phyloP scores from a whole-genome alignment of 2,888 invertebrate genomes.

The Clivina fossor region DNA sequence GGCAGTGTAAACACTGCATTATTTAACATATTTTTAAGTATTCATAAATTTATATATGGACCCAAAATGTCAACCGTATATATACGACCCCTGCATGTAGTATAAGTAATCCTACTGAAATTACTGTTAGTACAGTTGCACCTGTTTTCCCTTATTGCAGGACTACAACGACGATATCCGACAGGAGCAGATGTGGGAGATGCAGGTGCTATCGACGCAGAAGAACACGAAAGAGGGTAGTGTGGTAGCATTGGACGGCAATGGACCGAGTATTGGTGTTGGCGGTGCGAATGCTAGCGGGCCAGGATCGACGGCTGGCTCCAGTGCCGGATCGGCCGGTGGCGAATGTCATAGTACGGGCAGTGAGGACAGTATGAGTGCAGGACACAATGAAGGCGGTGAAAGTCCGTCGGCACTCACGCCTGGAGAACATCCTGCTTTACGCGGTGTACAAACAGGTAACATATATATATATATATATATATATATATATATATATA shows the following conservation, averaged over 20 bases:
- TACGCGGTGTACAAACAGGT: slow-evolving; percentile 65
- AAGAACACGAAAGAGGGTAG: slow-evolving; percentile 49
- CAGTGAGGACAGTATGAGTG: slow-evolving; percentile 55
- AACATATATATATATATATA: too few relatives aligned
- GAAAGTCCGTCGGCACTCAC: slow-evolving; percentile 53
- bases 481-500: too few relatives aligned
- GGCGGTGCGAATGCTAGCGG: slow-evolving; percentile 43
- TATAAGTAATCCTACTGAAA: too few relatives aligned
- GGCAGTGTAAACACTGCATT: too few relatives aligned
- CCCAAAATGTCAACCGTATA: too few relatives aligned
- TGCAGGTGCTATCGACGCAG: slow-evolving; percentile 75
- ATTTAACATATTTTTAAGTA: too few relatives aligned
- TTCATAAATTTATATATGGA: too few relatives aligned
- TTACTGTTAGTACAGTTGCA: too few relatives aligned
- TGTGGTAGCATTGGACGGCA: slow-evolving; percentile 43
- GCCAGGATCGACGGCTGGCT: slow-evolving; percentile 44
- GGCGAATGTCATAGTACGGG: slow-evolving; percentile 51
- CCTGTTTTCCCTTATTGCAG: too few relatives aligned
- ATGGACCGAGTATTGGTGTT: slow-evolving; percentile 45
- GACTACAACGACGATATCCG: slow-evolving; percentile 91
- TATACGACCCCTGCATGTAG: too few relatives aligned
- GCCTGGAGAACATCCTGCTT: slow-evolving; percentile 64
- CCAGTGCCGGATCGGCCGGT: slow-evolving; percentile 40
- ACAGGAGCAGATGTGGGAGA: slow-evolving; percentile 89
- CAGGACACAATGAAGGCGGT: slow-evolving; percentile 52